Conservation (phyloP, 2,113 vertebrate species). For the Theristicus caerulescens region DNA sequence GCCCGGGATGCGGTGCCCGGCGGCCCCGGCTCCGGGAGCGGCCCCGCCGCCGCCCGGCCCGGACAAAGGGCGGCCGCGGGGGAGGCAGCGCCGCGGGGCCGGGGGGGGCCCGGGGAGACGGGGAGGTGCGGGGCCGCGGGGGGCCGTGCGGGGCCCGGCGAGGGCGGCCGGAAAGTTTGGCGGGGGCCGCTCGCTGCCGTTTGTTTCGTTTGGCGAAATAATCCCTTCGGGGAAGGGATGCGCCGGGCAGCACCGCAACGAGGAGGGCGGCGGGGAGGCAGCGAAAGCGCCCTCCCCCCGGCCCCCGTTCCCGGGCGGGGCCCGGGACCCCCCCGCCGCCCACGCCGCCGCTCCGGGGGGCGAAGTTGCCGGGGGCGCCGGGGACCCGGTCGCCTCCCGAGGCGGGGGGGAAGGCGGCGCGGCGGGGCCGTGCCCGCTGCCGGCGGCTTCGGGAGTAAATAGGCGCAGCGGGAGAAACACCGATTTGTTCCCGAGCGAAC, state of each 20-base stretch:
- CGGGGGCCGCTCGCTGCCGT: neutral
- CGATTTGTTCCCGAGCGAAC: neutral
- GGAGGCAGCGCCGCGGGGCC: neutral
- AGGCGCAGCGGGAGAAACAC: neutral
- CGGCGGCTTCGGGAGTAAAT: neutral
- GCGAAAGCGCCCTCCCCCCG: neutral
- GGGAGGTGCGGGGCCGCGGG: neutral
- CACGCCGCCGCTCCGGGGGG: neutral
- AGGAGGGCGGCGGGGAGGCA: neutral
- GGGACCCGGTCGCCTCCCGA: neutral
- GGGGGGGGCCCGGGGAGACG: neutral
- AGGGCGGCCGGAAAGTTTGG: neutral
- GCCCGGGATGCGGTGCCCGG: neutral
- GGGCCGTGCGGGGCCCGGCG: neutral
- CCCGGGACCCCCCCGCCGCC: neutral
- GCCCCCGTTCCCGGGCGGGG: neutral
- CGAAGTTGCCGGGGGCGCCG: neutral
- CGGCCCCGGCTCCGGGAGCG: neutral
- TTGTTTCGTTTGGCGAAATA: constrained; percentile 25
- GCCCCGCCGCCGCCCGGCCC: neutral
- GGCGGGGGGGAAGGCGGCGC: neutral
- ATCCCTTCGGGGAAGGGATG: neutral
- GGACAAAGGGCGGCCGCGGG: neutral
- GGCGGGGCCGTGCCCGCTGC: neutral
- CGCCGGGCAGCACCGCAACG: neutral